Evolutionary conservation across 1,140 invertebrate genomes (phyloP).

Genomic region (Bombus vancouverensis): DNA sequence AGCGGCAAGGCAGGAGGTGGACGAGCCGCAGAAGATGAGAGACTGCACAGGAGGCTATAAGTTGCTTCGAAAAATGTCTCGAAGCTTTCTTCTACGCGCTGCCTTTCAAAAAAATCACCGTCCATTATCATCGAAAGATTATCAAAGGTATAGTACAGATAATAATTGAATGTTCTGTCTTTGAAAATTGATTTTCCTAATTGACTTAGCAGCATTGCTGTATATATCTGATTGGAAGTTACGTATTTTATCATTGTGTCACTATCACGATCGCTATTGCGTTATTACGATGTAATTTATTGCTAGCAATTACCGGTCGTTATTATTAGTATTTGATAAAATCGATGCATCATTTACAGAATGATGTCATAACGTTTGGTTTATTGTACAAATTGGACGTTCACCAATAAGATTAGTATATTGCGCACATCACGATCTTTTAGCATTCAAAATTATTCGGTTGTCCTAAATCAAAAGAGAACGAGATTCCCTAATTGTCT

Average conservation of each 20-base stretch:
- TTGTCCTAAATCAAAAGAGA: not conserved
- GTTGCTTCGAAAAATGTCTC: conserved; percentile 49
- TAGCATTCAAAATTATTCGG: not conserved
- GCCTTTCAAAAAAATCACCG: not conserved
- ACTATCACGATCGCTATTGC: too few relatives aligned
- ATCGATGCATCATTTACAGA: not conserved
- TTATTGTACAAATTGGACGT: not conserved
- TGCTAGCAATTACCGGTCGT: not conserved
- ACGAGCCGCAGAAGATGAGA: conserved; percentile 50
- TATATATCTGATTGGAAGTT: not conserved
- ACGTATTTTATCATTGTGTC: too few relatives aligned
- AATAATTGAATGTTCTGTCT: not conserved
- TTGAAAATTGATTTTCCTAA: conserved; percentile 2
- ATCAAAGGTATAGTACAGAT: not conserved
- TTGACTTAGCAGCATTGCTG: not conserved
- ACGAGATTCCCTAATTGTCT: not conserved
- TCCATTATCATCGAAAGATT: conserved; percentile 35
- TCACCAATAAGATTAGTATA: not conserved
- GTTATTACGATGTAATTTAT: not conserved
- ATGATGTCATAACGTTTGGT: not conserved
- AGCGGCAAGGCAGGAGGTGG: conserved; percentile 35
- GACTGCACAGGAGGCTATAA: conserved; percentile 28
- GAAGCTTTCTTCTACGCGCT: not conserved
- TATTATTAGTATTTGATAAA: not conserved
- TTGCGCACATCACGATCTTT: not conserved